Evolutionary conservation across 2,113 vertebrate genomes (phyloP), one percentile per base, ranked within the genome.

Genomic region (Cyanoderma ruficeps): DNA sequence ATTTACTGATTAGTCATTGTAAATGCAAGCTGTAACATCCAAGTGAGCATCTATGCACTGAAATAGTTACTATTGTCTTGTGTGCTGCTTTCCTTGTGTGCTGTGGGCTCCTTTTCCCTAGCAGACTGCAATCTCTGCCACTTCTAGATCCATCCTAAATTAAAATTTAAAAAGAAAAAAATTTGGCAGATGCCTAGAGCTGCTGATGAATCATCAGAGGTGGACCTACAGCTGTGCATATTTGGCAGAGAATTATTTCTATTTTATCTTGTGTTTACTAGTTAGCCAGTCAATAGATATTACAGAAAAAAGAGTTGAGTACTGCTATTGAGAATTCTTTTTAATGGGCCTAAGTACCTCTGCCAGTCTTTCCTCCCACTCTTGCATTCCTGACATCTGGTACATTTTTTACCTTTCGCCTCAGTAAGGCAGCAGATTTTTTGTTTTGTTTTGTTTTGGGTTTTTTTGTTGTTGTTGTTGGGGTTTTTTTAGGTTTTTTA

Each of bases 1-100:
- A 91, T 96, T 93, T 95, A 44, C 94, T 96, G 94, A 97, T 96
- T 96, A 96, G 82, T 86, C 90, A 97, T 95, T 97, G 93, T 95
- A 91, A 88, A 87, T 87, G 79, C 63, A 72, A 87, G 87, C 84
- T 95, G 82, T 77, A 70, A 46, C 87, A 95, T 88, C 93, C 84
- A 91, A 69, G 78, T 4, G 2, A 92, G 39, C 70, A 64, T 83
- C 94, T 92, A 71, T 87, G 89, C 74, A 49, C 93, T 88, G 79
- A 95, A 96, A 96, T 96, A 91, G 91, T 93, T 91, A 50, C 67
- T 68, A 94, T 96, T 96, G 93, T 97, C 82, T 93, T 72, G 30
- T 63, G 30, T 78, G 69, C 74, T 75, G 77, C 67, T 94, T 84
- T 84, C 60, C 69, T 89, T 84, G 30, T 55, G 65, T 87, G 53